These are phyloP conservation scores for Eurystomus glaucurus DNA, from an alignment of 2,797 vertebrate genomes.

Conservation along the genomic window DNA sequence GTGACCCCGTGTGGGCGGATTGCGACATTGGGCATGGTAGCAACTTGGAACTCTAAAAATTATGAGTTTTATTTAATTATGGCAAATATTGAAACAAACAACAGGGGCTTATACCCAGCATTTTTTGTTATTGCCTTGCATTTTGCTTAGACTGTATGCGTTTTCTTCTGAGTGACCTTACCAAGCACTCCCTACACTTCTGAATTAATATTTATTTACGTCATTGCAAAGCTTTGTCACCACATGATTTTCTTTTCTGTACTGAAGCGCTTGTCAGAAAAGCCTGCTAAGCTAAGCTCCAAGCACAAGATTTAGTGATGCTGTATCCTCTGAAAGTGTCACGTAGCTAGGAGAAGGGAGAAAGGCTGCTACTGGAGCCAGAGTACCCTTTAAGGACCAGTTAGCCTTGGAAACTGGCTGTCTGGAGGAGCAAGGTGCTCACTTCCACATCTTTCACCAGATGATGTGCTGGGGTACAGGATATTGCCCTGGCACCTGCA, in stretches of 20 bases:
- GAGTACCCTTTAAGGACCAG: background rate
- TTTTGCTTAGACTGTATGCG: background rate
- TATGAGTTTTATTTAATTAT: background rate
- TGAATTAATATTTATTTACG: conserved; percentile 65
- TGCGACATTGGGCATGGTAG: too few species aligned
- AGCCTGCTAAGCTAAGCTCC: conserved; percentile 20
- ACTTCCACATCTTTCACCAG: background rate
- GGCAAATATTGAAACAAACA: background rate
- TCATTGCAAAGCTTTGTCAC: conserved; percentile 37
- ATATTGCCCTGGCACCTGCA: background rate
- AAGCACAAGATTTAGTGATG: background rate
- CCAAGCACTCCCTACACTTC: background rate
- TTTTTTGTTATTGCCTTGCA: background rate
- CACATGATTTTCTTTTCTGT: background rate
- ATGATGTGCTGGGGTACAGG: background rate
- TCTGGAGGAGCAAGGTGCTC: background rate
- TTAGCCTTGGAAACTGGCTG: background rate
- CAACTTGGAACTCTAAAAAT: conserved; percentile 1
- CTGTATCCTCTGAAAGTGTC: background rate
- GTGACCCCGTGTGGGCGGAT: too few species aligned
- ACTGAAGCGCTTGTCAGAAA: background rate
- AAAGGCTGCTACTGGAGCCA: background rate
- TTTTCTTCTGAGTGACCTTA: conserved; percentile 28
- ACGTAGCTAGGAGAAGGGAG: background rate
- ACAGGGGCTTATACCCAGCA: background rate